Percentiles rank a stretch among this genome's conserved stretches.
phyloP scores from a whole-genome alignment of 2,113 vertebrate genomes.

The Bucco capensis region DNA sequence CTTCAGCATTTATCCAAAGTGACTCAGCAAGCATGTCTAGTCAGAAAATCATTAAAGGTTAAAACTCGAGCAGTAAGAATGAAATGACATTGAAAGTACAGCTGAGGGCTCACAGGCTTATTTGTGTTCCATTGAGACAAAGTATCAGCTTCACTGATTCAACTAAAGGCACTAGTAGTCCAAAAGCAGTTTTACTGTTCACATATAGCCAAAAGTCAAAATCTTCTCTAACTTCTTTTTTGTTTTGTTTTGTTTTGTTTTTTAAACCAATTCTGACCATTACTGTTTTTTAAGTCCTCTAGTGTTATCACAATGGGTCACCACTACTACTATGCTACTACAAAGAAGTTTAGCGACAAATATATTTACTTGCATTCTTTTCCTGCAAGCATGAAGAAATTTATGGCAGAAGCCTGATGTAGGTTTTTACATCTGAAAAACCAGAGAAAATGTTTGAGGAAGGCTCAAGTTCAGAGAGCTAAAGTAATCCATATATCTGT shows the following conservation, averaged over 20 bases:
- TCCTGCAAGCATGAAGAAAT: neutral
- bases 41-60: constrained; percentile 11
- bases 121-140: neutral
- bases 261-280: neutral
- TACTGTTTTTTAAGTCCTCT: neutral
- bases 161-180: neutral
- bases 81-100: neutral
- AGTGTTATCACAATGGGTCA: neutral
- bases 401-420: neutral
- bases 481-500: neutral
- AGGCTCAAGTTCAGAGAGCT: neutral
- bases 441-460: neutral
- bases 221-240: neutral
- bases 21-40: neutral
- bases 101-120: neutral
- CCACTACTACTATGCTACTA: fast-evolving
- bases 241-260: too few relatives aligned
- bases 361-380: neutral
- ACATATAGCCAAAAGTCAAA: neutral
- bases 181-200: neutral
- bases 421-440: neutral
- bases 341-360: neutral
- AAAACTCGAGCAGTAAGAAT: neutral
- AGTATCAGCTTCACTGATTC: neutral
- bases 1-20: neutral